Evolutionary conservation across 37 sponge, comb jelly and placozoan species (phyloP).

Genomic region (Theonella swinhoei): DNA sequence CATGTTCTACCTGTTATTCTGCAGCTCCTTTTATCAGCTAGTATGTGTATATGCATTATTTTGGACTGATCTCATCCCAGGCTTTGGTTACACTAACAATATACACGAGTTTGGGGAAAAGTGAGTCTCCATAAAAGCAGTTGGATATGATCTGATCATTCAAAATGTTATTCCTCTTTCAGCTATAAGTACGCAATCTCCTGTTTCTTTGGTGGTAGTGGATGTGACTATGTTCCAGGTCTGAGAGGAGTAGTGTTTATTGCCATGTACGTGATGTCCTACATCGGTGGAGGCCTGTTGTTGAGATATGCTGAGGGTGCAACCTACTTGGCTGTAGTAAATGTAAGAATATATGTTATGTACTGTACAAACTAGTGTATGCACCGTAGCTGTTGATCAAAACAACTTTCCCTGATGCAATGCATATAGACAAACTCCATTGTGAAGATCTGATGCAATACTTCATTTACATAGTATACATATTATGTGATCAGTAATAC

Average conservation of each 20-base stretch:
- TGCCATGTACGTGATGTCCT: slow-evolving; percentile 56
- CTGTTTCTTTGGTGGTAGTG: slow-evolving; percentile 78
- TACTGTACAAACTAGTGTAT: too few species aligned
- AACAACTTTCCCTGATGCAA: too few species aligned
- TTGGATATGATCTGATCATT: not conserved
- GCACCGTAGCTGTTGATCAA: too few species aligned
- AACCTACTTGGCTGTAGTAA: slow-evolving; percentile 69
- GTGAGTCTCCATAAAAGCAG: slow-evolving; percentile 23
- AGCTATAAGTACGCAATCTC: slow-evolving; percentile 68
- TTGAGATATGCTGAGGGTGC: slow-evolving; percentile 75
- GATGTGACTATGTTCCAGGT: slow-evolving; percentile 54
- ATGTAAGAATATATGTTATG: slow-evolving; percentile 28
- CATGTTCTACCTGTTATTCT: slow-evolving; percentile 69
- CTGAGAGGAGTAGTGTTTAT: slow-evolving; percentile 63
- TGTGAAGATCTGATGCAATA: too few species aligned
- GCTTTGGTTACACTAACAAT: slow-evolving; percentile 44
- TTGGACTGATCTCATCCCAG: slow-evolving; percentile 69
- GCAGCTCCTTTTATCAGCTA: slow-evolving; percentile 72
- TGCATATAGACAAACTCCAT: too few species aligned
- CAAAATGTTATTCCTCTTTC: not conserved
- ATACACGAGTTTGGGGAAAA: slow-evolving; percentile 65
- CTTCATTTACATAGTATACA: too few species aligned
- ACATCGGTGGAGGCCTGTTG: slow-evolving; percentile 68
- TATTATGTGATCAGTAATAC: too few species aligned
- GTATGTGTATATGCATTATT: slow-evolving; percentile 46